Base-by-base conservation (phyloP, 2,888 invertebrate species). In the Spodoptera littoralis region DNA sequence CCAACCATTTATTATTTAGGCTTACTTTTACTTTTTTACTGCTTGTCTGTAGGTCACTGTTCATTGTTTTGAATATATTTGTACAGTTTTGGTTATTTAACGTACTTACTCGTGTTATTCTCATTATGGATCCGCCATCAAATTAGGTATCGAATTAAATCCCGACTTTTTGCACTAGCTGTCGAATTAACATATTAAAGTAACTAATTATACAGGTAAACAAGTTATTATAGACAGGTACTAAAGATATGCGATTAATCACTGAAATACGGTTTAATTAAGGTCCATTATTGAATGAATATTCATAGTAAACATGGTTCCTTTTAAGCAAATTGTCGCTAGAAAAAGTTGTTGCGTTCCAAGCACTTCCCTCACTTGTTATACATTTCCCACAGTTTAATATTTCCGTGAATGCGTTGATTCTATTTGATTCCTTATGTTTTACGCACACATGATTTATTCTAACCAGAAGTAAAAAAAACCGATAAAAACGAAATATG, bases 341-440 rank as follows among this genome's bases (percentile, higher is more conserved):
- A 43, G 41, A 52, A 68, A 68, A 55, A 60, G 30, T 22, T 11
- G 22, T 44, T 41, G 42, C n/a, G 9, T 12, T 47, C 4, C 36
- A 24, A 22, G 6, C 51, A 62, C 65, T 72, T 70, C 68, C 72
- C 44, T 36, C 30, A 47, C 45, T 65, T 75, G 60, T 66, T 46
- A 48, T 8, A 43, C 47, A 42, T 65, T 77, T 77, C 70, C 59
- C 65, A 70, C 45, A 18, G 41, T 46, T 48, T 43, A 46, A 44
- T 71, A 62, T 64, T 73, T 68, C 64, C 62, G 47, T 51, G 42
- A 65, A 60, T n/a, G n/a, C 36, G 11, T 27, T 60, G 11, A 48
- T 55, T 61, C 58, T 43, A 53, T 43, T 27, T 60, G 11, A 48
- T 57, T 61, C 58, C 45, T 56, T 43, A 36, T 8, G 24, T 13